Percentiles rank a stretch among this genome's conserved stretches.
Conservation (phyloP, 1,140 invertebrate genomes). For the Coelopa frigida region DNA sequence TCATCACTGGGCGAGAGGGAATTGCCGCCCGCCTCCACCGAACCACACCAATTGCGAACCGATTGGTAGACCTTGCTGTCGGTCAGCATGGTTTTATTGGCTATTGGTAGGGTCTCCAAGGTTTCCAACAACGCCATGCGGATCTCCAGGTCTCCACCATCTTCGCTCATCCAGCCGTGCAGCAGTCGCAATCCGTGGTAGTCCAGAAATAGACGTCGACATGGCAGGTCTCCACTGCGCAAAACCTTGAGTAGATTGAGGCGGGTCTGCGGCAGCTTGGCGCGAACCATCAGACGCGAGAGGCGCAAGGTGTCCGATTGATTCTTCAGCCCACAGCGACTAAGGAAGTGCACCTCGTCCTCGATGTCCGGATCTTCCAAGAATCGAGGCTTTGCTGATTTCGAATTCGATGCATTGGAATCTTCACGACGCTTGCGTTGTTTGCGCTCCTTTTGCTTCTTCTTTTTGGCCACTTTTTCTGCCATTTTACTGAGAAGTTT, state of each 20-base stretch:
- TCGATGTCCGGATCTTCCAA: slow-evolving; percentile 56
- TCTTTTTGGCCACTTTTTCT: slow-evolving; percentile 6
- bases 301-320: slow-evolving; percentile 80
- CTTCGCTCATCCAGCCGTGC: slow-evolving; percentile 80
- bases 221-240: slow-evolving; percentile 67
- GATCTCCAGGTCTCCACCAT: slow-evolving; percentile 48
- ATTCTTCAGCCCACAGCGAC: slow-evolving; percentile 72
- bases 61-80: slow-evolving; percentile 82
- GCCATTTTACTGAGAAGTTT: slow-evolving; percentile 5
- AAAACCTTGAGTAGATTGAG: slow-evolving; percentile 63
- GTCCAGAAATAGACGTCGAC: slow-evolving; percentile 82
- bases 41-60: slow-evolving; percentile 69
- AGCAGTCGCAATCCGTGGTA: slow-evolving; percentile 87
- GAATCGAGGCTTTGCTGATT: slow-evolving; percentile 14
- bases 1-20: slow-evolving; percentile 45
- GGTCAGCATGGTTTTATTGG: slow-evolving; percentile 85
- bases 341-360: slow-evolving; percentile 69
- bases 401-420: slow-evolving; percentile 22
- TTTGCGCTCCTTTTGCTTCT: slow-evolving; percentile 22
- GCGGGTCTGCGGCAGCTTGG: slow-evolving; percentile 69
- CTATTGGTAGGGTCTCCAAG: slow-evolving; percentile 75
- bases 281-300: slow-evolving; percentile 85
- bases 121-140: slow-evolving; percentile 73
- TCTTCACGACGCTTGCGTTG: slow-evolving; percentile 44
- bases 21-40: slow-evolving; percentile 20